A percentile compares a stretch with the other conserved stretches of the same genome.
Conservation (phyloP, 1,140 invertebrate genomes). For the Microplitis mediator region DNA sequence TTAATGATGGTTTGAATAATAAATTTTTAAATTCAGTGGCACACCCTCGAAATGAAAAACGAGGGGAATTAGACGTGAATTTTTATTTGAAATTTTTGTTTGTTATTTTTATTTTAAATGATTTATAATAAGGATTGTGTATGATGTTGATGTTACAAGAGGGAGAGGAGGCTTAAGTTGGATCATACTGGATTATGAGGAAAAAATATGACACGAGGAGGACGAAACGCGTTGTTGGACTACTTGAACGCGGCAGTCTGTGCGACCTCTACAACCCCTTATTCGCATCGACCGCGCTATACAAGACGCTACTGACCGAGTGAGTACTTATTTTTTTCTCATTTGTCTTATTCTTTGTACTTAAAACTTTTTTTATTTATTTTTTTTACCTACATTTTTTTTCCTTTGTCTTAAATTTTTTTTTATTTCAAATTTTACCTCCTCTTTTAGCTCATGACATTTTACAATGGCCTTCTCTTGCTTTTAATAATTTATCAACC, state of each 20-base stretch:
- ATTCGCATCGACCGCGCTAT: slow-evolving; percentile 20
- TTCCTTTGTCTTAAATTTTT: not conserved
- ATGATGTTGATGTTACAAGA: no score
- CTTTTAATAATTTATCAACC: no score
- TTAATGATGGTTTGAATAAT: not conserved
- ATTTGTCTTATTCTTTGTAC: slow-evolving; percentile 5
- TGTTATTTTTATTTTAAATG: no score
- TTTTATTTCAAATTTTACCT: no score
- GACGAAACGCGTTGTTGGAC: slow-evolving; percentile 10
- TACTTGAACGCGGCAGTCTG: slow-evolving; percentile 14
- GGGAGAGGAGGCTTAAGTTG: no score
- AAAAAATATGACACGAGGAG: slow-evolving; percentile 23
- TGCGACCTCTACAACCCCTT: slow-evolving; percentile 21
- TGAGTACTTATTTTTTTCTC: slow-evolving; percentile 14
- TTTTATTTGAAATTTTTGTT: no score
- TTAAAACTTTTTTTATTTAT: not conserved
- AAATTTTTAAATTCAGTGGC: not conserved
- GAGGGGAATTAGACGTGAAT: no score
- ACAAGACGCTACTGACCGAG: slow-evolving; percentile 28
- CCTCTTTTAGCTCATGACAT: no score
- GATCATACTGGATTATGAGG: not conserved
- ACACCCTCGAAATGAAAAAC: not conserved
- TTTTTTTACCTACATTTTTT: not conserved
- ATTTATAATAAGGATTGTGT: no score
- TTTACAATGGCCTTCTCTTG: no score